phyloP scores from a whole-genome alignment of 2,888 invertebrate species.

The Baccha elongata region DNA sequence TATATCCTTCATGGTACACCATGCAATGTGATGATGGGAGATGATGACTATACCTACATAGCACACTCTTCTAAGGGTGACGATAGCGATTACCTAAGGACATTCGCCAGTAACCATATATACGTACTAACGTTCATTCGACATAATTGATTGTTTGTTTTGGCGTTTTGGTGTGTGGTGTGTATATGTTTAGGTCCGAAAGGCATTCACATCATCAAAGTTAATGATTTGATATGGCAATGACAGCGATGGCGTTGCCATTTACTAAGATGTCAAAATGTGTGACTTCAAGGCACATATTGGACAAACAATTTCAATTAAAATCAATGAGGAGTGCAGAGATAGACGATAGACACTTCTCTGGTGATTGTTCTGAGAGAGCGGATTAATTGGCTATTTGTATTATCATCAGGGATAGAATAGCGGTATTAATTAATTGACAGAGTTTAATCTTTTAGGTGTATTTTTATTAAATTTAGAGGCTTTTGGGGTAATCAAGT shows the following conservation, averaged over 20 bases:
- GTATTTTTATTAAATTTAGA: too few relatives aligned
- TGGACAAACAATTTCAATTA: conserved; percentile 42
- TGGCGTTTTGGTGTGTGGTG: background rate
- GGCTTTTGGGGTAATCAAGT: too few relatives aligned
- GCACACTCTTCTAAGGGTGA: conserved; percentile 10
- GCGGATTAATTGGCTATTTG: conserved; percentile 38
- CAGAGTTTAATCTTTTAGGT: too few relatives aligned
- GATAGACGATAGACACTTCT: conserved; percentile 25
- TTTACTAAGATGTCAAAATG: conserved; percentile 36
- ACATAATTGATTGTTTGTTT: conserved; percentile 64
- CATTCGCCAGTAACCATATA: background rate
- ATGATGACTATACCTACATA: conserved; percentile 25
- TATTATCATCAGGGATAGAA: background rate
- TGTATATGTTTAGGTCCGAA: conserved; percentile 2
- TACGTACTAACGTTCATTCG: background rate
- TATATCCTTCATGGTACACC: conserved; percentile 5
- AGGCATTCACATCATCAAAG: conserved; percentile 36
- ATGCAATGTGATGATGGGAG: conserved; percentile 23
- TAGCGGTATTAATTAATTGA: too few relatives aligned
- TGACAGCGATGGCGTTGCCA: background rate
- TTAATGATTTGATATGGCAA: conserved; percentile 50
- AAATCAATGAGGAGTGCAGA: conserved; percentile 18
- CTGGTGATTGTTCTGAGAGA: conserved; percentile 29
- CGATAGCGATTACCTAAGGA: conserved; percentile 58
- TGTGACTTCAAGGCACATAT: conserved; percentile 22